phyloP scores from a whole-genome alignment of 35 echinoderm and acorn worm species.

The Apostichopus californicus region DNA sequence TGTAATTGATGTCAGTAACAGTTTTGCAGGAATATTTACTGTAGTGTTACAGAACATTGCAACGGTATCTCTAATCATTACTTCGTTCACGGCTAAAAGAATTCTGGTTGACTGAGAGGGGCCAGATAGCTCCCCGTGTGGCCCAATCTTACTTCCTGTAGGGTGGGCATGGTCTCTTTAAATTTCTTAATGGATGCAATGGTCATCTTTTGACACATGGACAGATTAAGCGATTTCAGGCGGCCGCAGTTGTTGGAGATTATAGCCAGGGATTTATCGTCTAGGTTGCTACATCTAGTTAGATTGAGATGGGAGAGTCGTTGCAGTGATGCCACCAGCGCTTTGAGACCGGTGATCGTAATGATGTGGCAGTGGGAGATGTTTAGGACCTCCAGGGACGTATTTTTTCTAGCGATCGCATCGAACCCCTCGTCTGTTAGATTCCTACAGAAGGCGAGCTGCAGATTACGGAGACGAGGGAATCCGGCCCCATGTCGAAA shows the following conservation, averaged over 20 bases:
- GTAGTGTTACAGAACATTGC: no score
- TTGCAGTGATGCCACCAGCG: neutral
- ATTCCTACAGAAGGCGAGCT: conserved; percentile 80
- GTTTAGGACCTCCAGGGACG: conserved; percentile 56
- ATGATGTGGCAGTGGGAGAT: conserved; percentile 80
- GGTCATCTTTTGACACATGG: conserved; percentile 65
- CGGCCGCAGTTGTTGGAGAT: conserved; percentile 47
- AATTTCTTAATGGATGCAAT: conserved; percentile 63
- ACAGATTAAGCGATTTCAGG: conserved; percentile 77
- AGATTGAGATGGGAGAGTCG: conserved; percentile 60
- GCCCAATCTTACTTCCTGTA: conserved; percentile 63
- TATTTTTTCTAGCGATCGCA: conserved; percentile 56
- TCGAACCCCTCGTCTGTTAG: conserved; percentile 71
- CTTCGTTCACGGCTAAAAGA: neutral
- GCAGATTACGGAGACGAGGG: conserved; percentile 52
- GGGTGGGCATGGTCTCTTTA: conserved; percentile 39
- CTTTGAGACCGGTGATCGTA: conserved; percentile 54
- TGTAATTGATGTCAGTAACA: no score
- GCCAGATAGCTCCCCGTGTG: conserved; percentile 50
- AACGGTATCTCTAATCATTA: no score
- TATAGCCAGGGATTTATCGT: conserved; percentile 52
- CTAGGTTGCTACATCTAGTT: conserved; percentile 65
- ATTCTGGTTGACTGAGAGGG: conserved; percentile 35
- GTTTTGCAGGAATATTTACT: no score
- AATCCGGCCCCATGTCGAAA: conserved; percentile 59